Percentiles rank a stretch among this genome's conserved stretches.
Conservation (phyloP, 2,888 invertebrate genomes). For the Ormyrus thymus region DNA sequence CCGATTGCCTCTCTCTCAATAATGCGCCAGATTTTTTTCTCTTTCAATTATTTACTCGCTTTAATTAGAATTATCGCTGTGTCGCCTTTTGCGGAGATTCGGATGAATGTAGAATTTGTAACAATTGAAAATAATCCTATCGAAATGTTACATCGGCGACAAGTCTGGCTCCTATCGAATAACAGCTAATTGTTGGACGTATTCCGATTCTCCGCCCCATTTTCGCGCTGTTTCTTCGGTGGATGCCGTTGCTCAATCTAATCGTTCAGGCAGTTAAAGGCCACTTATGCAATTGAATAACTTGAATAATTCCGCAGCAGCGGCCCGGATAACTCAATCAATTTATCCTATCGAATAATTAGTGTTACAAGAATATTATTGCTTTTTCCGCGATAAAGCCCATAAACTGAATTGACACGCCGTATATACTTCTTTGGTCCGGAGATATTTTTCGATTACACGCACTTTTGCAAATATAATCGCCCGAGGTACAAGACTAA, state of each 20-base stretch:
- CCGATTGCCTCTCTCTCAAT: too few relatives aligned
- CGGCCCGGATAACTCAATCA: constrained; percentile 51
- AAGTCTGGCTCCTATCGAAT: constrained; percentile 1
- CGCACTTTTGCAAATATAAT: too few relatives aligned
- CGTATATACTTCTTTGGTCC: not conserved
- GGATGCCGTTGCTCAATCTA: constrained; percentile 46
- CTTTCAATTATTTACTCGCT: too few relatives aligned
- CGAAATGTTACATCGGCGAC: constrained; percentile 11
- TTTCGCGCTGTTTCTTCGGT: not conserved
- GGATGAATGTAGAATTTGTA: too few relatives aligned
- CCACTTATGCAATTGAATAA: constrained; percentile 54
- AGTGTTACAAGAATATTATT: constrained; percentile 53
- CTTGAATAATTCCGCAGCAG: constrained; percentile 34
- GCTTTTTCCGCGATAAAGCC: constrained; percentile 43
- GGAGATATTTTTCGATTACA: constrained; percentile 11
- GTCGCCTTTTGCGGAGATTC: too few relatives aligned
- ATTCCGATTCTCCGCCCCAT: too few relatives aligned
- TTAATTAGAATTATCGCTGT: too few relatives aligned
- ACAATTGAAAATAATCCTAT: not conserved
- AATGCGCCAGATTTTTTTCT: too few relatives aligned
- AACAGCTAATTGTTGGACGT: constrained; percentile 24
- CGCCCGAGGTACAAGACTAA: too few relatives aligned
- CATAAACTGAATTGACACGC: constrained; percentile 42
- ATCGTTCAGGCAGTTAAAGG: constrained; percentile 44
- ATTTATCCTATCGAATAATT: constrained; percentile 56